These are phyloP conservation scores for Neodiprion lecontei DNA, from an alignment of 1,140 invertebrate species.

Conservation along the genomic window DNA sequence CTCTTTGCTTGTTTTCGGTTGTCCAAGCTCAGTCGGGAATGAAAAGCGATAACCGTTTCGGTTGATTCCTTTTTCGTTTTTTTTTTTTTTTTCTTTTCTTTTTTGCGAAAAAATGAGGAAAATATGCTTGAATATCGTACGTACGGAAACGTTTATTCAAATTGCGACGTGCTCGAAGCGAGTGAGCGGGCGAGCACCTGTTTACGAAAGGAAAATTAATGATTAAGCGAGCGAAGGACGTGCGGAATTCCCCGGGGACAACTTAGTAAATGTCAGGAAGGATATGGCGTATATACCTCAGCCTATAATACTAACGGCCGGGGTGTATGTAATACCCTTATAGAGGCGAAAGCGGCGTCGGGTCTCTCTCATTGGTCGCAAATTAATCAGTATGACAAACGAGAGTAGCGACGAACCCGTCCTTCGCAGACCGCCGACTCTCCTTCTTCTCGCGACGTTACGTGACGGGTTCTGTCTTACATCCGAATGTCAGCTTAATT, in stretches of 20 bases:
- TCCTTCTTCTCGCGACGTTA: background rate
- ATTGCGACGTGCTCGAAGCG: background rate
- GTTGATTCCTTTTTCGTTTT: no score
- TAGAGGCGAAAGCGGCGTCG: no score
- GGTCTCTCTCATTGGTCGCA: background rate
- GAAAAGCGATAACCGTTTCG: no score
- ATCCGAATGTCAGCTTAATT: slow-evolving; percentile 5
- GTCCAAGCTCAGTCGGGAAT: no score
- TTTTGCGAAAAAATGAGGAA: no score
- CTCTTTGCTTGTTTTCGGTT: no score
- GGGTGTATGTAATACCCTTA: no score
- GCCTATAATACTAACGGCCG: no score
- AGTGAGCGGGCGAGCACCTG: background rate
- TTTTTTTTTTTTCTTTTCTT: no score
- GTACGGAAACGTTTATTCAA: no score
- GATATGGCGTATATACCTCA: background rate
- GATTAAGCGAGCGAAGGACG: background rate
- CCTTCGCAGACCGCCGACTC: background rate
- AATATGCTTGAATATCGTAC: no score
- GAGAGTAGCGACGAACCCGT: background rate
- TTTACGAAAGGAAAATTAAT: slow-evolving; percentile 3
- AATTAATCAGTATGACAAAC: slow-evolving; percentile 5
- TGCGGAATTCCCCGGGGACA: background rate
- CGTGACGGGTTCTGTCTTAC: slow-evolving; percentile 1
- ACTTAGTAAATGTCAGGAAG: background rate